Conservation (phyloP, 1,140 invertebrate species). For the Drosophila pseudoananassae region DNA sequence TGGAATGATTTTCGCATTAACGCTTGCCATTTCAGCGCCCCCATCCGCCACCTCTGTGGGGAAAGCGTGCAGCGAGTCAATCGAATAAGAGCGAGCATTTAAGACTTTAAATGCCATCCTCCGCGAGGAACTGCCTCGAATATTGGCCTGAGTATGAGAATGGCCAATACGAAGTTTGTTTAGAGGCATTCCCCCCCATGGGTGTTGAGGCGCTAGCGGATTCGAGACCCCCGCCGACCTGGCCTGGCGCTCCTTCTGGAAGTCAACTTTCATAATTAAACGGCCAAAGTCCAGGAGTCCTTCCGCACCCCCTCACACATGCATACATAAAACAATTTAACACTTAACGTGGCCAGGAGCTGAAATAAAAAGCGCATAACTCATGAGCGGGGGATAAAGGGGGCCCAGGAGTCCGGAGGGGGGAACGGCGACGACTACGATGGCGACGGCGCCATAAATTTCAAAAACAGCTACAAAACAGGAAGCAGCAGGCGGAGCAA, state of each 20-base stretch:
- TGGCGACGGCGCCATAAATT: slow-evolving; percentile 57
- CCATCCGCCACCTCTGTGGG: neutral
- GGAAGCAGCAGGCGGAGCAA: slow-evolving; percentile 55
- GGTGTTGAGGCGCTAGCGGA: too few relatives aligned
- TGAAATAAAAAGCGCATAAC: slow-evolving; percentile 60
- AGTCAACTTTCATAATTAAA: slow-evolving; percentile 67
- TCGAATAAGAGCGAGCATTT: neutral
- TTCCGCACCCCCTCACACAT: slow-evolving; percentile 25
- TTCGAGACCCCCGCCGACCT: neutral
- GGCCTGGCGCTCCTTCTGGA: neutral
- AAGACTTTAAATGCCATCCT: too few relatives aligned
- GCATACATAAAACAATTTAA: slow-evolving; percentile 75
- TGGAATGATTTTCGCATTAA: slow-evolving; percentile 63
- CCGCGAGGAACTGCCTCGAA: too few relatives aligned
- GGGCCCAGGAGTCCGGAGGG: slow-evolving; percentile 11
- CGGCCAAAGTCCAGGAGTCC: slow-evolving; percentile 33
- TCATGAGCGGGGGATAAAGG: slow-evolving; percentile 36
- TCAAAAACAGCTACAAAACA: slow-evolving; percentile 66
- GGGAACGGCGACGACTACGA: slow-evolving; percentile 4
- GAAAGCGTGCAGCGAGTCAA: too few relatives aligned
- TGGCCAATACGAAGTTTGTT: neutral
- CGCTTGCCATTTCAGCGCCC: slow-evolving; percentile 55
- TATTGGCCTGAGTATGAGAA: too few relatives aligned
- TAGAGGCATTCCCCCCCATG: neutral
- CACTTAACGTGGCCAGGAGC: slow-evolving; percentile 67